Conservation (phyloP, 2,113 vertebrate species). For the Oryzias curvinotus region DNA sequence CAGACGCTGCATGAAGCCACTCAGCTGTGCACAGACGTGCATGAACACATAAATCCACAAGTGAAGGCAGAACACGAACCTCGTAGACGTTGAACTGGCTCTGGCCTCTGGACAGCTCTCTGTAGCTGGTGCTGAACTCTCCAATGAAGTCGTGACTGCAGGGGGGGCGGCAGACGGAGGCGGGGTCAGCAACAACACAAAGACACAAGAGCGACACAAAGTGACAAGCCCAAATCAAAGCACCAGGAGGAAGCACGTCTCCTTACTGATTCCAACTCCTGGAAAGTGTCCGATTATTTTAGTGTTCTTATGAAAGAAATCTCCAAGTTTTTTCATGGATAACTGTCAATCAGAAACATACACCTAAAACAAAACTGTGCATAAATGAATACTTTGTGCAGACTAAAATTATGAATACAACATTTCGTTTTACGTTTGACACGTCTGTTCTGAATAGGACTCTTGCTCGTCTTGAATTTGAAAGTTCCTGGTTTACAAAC, state of each 20-base stretch:
- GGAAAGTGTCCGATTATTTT: too few relatives aligned
- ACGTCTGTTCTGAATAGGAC: too few relatives aligned
- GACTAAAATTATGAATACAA: too few relatives aligned
- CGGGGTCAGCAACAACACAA: background rate
- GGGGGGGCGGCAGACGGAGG: background rate
- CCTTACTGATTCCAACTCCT: too few relatives aligned
- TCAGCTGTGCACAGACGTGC: background rate
- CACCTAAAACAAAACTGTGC: too few relatives aligned
- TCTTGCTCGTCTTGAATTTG: too few relatives aligned
- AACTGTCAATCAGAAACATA: too few relatives aligned
- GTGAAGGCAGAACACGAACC: slow-evolving; percentile 68
- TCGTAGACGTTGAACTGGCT: slow-evolving; percentile 98
- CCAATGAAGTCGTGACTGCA: slow-evolving; percentile 95
- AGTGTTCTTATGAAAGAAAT: too few relatives aligned
- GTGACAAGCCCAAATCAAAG: background rate
- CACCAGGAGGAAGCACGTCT: background rate
- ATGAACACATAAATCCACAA: background rate
- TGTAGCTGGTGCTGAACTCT: slow-evolving; percentile 97
- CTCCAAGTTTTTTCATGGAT: too few relatives aligned
- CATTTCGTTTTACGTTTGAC: too few relatives aligned
- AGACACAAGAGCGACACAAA: slow-evolving; percentile 1
- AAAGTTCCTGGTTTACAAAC: too few relatives aligned
- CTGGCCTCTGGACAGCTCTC: slow-evolving; percentile 92
- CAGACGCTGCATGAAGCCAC: background rate
- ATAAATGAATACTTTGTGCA: too few relatives aligned